Evolutionary conservation across 2,113 vertebrate genomes (phyloP), one percentile per base, ranked within the genome.

Genomic region (Cyprinus carpio): DNA sequence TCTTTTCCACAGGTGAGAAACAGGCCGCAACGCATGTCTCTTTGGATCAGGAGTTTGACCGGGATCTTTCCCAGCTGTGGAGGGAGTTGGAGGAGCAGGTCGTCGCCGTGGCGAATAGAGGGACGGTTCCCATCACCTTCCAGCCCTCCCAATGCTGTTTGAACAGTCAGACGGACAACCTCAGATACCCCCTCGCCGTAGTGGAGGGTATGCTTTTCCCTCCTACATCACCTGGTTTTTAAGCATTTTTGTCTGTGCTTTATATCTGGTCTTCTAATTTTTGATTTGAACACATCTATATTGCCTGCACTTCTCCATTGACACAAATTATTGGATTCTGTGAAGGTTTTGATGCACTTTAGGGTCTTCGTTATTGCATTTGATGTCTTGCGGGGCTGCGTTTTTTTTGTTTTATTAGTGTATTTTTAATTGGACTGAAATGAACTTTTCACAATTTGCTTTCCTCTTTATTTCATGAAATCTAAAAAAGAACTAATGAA

Each of bases 41-140:
- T 77, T 93, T 99, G 89, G 98, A 99, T 91, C 98, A 99, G 90
- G 98, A 99, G 85, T 99, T 96, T 87, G 98, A 99, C 86, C 94
- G 90, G 0, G 97, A 97, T 10, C 94, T 95, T n/a, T 96, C 96
- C 2, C 94, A 95, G 4, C 95, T 99, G 85, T 99, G 98, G 98
- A 93, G 92, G 81, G 95, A 96, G 51, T 95, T 99, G 15, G 98
- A 99, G 89, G 97, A 99, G 76, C 96, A 96, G 89, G 94, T 97
- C 77, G 97, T 96, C 62, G 93, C 96, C 54, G 91, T 96, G 15
- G 92, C 94, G 81, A 97, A 98, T 89, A 94, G 93, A 86, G 97
- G 97, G 58, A 67, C 91, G 7, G 56, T 96, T 62, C 96, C 97
- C 13, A 54, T 85, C 18, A 94, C 76, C 89, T 99, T 99, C 78